Conservation (phyloP, 2,888 invertebrate genomes). For the Diarsia rubi region DNA sequence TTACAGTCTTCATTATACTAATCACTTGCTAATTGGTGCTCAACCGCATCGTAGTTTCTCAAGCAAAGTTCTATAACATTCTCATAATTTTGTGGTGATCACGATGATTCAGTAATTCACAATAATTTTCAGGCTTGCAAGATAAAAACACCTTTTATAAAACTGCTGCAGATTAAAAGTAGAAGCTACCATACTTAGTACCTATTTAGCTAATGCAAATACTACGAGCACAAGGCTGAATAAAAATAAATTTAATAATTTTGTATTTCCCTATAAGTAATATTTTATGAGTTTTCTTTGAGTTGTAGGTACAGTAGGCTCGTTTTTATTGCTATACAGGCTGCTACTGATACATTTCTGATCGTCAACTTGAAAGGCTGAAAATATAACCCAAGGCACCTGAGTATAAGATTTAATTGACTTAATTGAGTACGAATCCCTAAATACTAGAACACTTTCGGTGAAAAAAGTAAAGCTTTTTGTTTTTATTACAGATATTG, state of each 20-base stretch:
- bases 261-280: neutral
- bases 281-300: neutral
- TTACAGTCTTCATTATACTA: conserved; percentile 48
- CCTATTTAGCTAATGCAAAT: neutral
- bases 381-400: neutral
- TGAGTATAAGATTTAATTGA: too few relatives aligned
- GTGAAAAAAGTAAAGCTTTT: neutral
- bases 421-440: neutral
- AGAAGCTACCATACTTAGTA: neutral
- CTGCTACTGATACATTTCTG: neutral
- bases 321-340: neutral
- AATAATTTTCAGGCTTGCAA: neutral
- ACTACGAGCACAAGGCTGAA: neutral
- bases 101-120: neutral
- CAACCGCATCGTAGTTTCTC: conserved; percentile 34
- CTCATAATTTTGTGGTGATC: conserved; percentile 11
- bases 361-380: too few relatives aligned
- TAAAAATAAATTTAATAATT: neutral
- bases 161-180: neutral
- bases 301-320: neutral
- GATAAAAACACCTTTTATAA: neutral
- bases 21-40: conserved; percentile 54
- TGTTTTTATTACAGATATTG: conserved; percentile 76
- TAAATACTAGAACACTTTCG: neutral
- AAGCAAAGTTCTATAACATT: conserved; percentile 31